Evolutionary conservation across 2,113 vertebrate species (phyloP).

Genomic region (Mesitornis unicolor): DNA sequence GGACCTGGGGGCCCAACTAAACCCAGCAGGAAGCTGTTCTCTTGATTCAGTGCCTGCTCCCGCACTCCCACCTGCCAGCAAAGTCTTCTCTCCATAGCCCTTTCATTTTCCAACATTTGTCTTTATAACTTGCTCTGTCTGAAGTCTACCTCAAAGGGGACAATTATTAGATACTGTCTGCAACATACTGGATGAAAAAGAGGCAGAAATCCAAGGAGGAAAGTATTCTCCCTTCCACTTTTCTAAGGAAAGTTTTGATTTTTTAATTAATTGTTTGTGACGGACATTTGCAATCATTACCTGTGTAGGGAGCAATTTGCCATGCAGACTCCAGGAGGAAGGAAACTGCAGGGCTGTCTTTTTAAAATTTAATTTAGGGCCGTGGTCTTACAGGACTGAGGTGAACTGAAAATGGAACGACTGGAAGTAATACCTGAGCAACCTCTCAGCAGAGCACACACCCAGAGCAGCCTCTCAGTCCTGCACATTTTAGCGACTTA

Average conservation of each 20-base stretch:
- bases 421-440: background rate
- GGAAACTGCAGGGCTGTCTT: background rate
- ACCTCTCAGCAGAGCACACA: background rate
- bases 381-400: background rate
- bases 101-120: background rate
- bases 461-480: background rate
- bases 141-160: background rate
- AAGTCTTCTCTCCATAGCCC: background rate
- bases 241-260: background rate
- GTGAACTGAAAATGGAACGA: background rate
- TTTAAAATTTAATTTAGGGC: background rate
- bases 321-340: background rate
- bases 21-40: background rate
- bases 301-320: background rate
- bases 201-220: background rate
- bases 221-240: background rate
- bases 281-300: background rate
- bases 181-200: background rate
- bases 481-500: background rate
- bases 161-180: background rate
- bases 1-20: background rate
- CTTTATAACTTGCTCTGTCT: background rate
- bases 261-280: background rate
- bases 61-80: rapidly evolving
- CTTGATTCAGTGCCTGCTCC: background rate